Base-by-base conservation (phyloP, 2,113 vertebrate genomes). In the Crotalus horridus region DNA sequence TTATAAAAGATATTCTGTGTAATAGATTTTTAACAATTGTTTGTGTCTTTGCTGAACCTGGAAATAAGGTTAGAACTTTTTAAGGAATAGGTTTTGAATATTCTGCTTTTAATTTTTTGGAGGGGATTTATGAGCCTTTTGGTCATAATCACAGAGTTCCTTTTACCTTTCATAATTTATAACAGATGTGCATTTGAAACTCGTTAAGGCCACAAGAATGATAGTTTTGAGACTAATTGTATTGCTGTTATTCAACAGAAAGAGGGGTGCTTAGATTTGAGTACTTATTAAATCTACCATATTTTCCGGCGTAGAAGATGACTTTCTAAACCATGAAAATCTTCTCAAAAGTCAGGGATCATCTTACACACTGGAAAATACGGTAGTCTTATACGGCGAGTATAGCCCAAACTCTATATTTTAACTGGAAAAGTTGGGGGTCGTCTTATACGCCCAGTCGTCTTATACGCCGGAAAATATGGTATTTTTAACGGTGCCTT, bases 121-220 rank as follows among this genome's bases (percentile, higher is more conserved):
- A 92, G 29, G 81, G 92, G 29, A 85, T 92, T 53, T 93, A 54
- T 92, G n/a, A 93, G 26, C 92, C 89, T 33, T 95, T 12, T 91
- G 29, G 87, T 92, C 93, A 93, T 90, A 1, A n/a, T 56, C 90
- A 54, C 94, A 90, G 64, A 88, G 81, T 89, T 93, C 94, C 88
- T 91, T 91, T 26, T 90, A 85, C 91, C 69, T 95, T 91, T 87
- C 87, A 90, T 33, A 46, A 93, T 94, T 96, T 94, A 92, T 64
- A 93, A 53, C 94, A 43, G 33, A 81, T 81, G 92, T 1, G 9
- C 92, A 74, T 94, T 64, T 91, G 81, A 92, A 93, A 24, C 39
- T 43, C 92, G 11, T 53, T 53, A 53, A 89, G 90, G 48, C 85
- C 64, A 96, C 93, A 90, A 91, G 94, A 95, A 91, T 94, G 51